Base-by-base conservation (phyloP, 2,888 invertebrate species). In the Siphlonurus alternatus region DNA sequence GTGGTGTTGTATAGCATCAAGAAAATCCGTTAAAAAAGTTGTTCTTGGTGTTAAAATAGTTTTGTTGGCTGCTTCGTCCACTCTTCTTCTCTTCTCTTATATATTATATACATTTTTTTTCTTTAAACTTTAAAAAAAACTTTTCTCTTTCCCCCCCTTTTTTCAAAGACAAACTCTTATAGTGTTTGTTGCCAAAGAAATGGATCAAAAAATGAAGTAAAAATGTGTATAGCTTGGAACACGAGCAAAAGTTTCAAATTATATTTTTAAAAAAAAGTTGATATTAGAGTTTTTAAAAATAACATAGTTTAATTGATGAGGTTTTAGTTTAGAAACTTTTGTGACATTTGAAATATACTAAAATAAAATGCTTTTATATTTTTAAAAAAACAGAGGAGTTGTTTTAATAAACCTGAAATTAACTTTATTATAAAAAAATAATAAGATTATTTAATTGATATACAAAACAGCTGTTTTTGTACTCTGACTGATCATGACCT, bases 21-120 rank as follows among this genome's bases (percentile, higher is more conserved):
- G n/a, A n/a, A 38, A 38, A 38, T 38, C 15, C 38, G 38, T 38
- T 38, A 38, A 38, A 38, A 38, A 38, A 38, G 56, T 22, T 56
- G 56, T 22, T 56, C 56, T 56, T 22, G n/a, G 56, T 56, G 56
- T 56, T 56, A 56, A 56, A 56, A 56, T 56, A 56, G 56, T 56
- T 56, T 56, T 56, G 56, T 56, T 22, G n/a, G 19, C 19, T 22
- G 56, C 56, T 56, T 56, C 38, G 38, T 38, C 38, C 38, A 38
- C 38, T 38, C 15, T 38, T 15, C 15, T n/a, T n/a, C 15, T 38
- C 38, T 38, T 38, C 5, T 10, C 5, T 38, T 38, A 38, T 38
- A 38, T 38, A 38, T 38, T 15, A n/a, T 38, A 38, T 38, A 38
- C 38, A 38, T 38, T 38, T 38, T 38, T 38, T 38, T 38, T 38